Conservation (phyloP, 2,888 invertebrate species). For the Unio delphinus region DNA sequence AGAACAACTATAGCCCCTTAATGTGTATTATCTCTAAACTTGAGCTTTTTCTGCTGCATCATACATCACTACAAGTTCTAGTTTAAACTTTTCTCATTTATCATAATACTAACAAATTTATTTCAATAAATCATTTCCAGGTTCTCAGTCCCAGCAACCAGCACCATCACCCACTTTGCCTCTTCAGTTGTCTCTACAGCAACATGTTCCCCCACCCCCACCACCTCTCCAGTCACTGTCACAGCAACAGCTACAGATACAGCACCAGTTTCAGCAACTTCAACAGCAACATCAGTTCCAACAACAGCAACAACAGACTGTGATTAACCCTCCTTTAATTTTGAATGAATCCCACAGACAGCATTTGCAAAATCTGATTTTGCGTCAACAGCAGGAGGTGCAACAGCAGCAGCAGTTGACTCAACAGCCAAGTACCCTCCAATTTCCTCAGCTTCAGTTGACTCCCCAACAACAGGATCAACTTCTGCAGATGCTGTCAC, state of each 20-base stretch:
- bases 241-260: constrained; percentile 71
- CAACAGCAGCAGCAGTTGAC: constrained; percentile 44
- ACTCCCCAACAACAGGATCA: constrained; percentile 60
- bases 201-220: constrained; percentile 14
- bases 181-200: constrained; percentile 7
- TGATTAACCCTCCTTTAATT: constrained; percentile 27
- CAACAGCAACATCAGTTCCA: constrained; percentile 30
- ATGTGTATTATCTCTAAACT: no score
- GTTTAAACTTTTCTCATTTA: no score
- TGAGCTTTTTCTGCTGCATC: no score
- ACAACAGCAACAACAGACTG: constrained; percentile 16
- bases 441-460: constrained; percentile 52
- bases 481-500: constrained; percentile 55
- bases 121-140: constrained; percentile 9
- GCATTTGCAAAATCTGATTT: constrained; percentile 44
- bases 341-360: constrained; percentile 37
- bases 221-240: constrained; percentile 26
- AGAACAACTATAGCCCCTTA: no score
- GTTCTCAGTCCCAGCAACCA: constrained; percentile 23
- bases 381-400: constrained; percentile 45
- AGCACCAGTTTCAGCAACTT: constrained; percentile 54
- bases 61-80: no score
- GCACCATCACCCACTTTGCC: constrained; percentile 4
- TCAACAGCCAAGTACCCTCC: constrained; percentile 41
- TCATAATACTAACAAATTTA: no score